Evolutionary conservation across 2,113 vertebrate genomes (phyloP).

Genomic region (Oreotragus oreotragus): DNA sequence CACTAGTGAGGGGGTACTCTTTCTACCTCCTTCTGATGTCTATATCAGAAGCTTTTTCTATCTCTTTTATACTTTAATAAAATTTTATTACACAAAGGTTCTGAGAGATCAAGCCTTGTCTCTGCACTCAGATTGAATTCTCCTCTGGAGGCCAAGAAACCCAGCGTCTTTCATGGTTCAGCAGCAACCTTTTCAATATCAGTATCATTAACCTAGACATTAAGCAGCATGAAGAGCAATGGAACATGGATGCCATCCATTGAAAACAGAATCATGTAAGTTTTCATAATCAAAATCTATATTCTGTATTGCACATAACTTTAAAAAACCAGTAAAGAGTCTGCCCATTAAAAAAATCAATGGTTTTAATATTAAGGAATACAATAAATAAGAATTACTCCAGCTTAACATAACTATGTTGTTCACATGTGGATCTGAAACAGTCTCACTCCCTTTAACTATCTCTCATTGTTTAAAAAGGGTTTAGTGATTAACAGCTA

Average conservation of each 20-base stretch:
- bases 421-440: not conserved
- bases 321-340: not conserved
- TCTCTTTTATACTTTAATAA: not conserved
- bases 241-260: not conserved
- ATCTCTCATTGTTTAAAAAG: not conserved
- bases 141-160: not conserved
- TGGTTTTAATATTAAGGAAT: not conserved
- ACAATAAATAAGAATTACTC: not conserved
- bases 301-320: not conserved
- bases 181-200: not conserved
- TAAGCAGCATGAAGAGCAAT: not conserved
- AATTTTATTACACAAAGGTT: not conserved
- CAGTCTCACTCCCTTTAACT: not conserved
- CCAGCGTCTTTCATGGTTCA: not conserved
- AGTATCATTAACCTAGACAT: not conserved
- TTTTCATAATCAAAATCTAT: not conserved
- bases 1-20: accelerated
- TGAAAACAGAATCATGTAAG: not conserved
- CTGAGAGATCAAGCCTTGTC: not conserved
- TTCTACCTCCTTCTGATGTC: not conserved
- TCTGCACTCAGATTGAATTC: accelerated
- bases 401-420: not conserved
- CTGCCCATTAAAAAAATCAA: not conserved
- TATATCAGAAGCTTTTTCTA: not conserved
- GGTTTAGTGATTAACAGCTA: not conserved